Percentiles rank a stretch among this genome's conserved stretches.
Evolutionary conservation across 2,797 vertebrate species (phyloP).

Genomic region (Phalloptychus januarius): DNA sequence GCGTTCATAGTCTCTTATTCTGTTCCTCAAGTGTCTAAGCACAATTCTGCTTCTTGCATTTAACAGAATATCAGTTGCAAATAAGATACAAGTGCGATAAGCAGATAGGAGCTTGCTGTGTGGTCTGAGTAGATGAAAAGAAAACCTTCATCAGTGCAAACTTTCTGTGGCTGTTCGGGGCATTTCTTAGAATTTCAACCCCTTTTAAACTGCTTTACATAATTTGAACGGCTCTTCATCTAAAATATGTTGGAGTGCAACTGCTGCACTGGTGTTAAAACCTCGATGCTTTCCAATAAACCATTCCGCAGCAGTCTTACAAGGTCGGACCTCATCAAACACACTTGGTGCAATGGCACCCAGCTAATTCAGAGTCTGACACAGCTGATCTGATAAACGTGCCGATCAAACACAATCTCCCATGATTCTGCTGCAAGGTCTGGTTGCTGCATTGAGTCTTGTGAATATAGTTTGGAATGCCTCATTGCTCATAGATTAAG

Average conservation of each 20-base stretch:
- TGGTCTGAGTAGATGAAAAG: neutral
- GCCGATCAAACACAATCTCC: neutral
- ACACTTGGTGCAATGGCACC: neutral
- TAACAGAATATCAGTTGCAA: neutral
- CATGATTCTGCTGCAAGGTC: neutral
- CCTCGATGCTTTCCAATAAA: neutral
- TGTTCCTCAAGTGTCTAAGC: neutral
- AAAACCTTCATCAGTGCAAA: neutral
- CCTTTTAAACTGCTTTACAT: neutral
- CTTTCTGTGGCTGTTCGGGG: neutral
- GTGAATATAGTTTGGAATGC: too few species aligned
- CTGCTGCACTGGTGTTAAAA: neutral
- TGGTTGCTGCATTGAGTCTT: neutral
- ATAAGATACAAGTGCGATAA: neutral
- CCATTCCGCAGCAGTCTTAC: neutral
- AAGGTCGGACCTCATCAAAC: neutral
- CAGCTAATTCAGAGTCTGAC: neutral
- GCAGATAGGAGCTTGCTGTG: neutral
- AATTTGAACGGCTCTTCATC: neutral
- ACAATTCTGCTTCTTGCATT: neutral
- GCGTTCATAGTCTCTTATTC: slow-evolving; percentile 26
- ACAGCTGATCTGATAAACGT: neutral
- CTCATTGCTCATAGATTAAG: neutral
- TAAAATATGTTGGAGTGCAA: neutral
- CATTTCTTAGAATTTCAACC: neutral